Conservation (phyloP, 2,888 invertebrate species). For the Drosophila hamatofila region DNA sequence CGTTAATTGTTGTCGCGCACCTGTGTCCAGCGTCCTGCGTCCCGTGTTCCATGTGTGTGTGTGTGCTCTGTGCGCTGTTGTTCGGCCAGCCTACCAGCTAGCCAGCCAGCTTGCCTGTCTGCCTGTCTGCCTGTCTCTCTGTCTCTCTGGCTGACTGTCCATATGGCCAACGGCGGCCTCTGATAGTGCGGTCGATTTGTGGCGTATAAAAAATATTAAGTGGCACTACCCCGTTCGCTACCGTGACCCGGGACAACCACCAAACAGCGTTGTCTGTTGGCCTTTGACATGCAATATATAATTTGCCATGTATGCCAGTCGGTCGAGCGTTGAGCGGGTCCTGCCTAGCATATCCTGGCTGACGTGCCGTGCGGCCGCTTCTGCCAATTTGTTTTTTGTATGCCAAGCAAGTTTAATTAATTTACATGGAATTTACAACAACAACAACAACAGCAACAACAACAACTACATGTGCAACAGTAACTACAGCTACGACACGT, state of each 20-base stretch:
- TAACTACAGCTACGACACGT: conserved; percentile 66
- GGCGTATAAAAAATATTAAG: conserved; percentile 81
- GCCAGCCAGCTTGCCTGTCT: not conserved
- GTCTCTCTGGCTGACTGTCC: conserved; percentile 11
- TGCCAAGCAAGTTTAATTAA: conserved; percentile 80
- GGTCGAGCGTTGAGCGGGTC: conserved; percentile 24
- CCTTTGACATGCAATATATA: conserved; percentile 82
- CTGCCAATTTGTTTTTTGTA: conserved; percentile 77
- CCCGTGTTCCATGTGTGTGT: conserved; percentile 4
- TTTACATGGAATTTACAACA: conserved; percentile 80
- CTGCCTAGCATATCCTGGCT: conserved; percentile 45
- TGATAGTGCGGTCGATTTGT: conserved; percentile 80
- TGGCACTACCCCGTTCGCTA: conserved; percentile 54
- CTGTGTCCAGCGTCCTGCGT: conserved; percentile 49
- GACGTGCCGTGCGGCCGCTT: conserved; percentile 46
- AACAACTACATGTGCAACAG: conserved; percentile 32
- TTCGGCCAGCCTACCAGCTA: conserved; percentile 11
- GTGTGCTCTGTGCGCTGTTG: not conserved
- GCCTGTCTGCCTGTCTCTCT: not conserved
- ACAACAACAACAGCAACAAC: conserved; percentile 45
- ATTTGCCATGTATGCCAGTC: conserved; percentile 71
- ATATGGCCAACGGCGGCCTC: conserved; percentile 60
- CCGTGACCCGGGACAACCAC: conserved; percentile 31
- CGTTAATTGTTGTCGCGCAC: conserved; percentile 77
- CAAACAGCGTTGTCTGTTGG: conserved; percentile 59